phyloP scores from a whole-genome alignment of 2,797 vertebrate species.

The Sebastes taczanowskii region DNA sequence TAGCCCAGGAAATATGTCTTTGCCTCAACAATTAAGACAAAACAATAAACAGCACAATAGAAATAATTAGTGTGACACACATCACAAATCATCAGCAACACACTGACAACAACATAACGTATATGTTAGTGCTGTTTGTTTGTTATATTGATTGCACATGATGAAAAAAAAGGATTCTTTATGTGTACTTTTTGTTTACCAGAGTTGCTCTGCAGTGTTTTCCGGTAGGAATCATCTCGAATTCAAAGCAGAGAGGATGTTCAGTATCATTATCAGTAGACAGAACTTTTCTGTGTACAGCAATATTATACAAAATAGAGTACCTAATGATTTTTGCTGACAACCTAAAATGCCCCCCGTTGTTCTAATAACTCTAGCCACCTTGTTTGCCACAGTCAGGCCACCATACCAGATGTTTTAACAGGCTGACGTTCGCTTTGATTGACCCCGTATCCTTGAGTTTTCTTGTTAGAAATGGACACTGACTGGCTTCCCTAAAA shows the following conservation, averaged over 20 bases:
- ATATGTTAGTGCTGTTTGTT: not conserved
- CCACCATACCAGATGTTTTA: not conserved
- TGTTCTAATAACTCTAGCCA: not conserved
- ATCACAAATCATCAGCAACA: not conserved
- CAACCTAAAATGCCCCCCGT: not conserved
- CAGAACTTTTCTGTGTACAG: not conserved
- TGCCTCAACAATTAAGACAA: not conserved
- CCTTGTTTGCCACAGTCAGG: not conserved
- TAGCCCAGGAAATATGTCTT: not conserved
- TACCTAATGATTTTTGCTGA: not conserved
- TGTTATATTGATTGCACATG: not conserved
- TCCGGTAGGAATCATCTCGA: no score
- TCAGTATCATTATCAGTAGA: not conserved
- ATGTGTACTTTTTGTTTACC: not conserved
- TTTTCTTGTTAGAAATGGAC: not conserved
- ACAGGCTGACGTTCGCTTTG: not conserved
- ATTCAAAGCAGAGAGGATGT: not conserved
- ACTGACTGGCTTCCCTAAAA: not conserved
- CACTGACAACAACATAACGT: not conserved
- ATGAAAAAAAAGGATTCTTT: no score
- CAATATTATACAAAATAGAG: not conserved
- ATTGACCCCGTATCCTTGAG: not conserved
- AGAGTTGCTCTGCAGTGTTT: not conserved
- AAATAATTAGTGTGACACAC: not conserved
- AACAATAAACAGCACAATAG: not conserved